Percentiles rank a stretch among this genome's conserved stretches.
These are phyloP conservation scores for Nipponacmea schrenckii DNA, from an alignment of 2,888 invertebrate genomes.

Conservation along the genomic window DNA sequence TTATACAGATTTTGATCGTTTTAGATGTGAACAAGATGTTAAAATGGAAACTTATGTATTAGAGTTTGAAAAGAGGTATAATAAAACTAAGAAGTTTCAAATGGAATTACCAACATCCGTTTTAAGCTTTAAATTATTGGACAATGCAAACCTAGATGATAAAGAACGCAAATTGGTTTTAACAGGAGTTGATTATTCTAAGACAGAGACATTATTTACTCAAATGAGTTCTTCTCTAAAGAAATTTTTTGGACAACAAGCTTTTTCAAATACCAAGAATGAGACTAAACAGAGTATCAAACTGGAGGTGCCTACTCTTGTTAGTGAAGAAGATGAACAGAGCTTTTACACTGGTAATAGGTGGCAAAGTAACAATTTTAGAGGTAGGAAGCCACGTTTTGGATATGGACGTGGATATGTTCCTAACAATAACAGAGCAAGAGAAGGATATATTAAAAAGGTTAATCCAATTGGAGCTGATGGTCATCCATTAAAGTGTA, in stretches of 20 bases:
- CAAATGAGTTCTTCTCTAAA: not conserved
- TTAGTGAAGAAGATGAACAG: not conserved
- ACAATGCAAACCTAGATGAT: not conserved
- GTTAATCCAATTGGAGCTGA: no score
- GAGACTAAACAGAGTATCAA: not conserved
- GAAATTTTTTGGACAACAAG: not conserved
- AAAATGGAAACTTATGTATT: slow-evolving; percentile 5
- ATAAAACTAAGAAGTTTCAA: not conserved
- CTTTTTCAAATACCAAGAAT: not conserved
- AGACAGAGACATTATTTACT: not conserved
- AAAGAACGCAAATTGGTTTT: not conserved
- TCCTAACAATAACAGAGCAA: no score
- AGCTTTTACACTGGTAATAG: slow-evolving; percentile 1
- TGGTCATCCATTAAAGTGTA: no score
- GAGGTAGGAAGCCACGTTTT: no score
- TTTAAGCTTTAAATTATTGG: not conserved
- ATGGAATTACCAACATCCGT: not conserved
- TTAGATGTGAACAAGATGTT: not conserved
- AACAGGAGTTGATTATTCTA: not conserved
- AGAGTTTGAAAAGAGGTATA: not conserved
- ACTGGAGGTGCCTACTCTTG: not conserved
- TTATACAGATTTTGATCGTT: slow-evolving; percentile 3
- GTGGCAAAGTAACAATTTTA: not conserved
- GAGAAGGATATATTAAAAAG: no score
- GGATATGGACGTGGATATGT: no score